phyloP scores from a whole-genome alignment of 2,888 invertebrate species.

The Orgyia antiqua region DNA sequence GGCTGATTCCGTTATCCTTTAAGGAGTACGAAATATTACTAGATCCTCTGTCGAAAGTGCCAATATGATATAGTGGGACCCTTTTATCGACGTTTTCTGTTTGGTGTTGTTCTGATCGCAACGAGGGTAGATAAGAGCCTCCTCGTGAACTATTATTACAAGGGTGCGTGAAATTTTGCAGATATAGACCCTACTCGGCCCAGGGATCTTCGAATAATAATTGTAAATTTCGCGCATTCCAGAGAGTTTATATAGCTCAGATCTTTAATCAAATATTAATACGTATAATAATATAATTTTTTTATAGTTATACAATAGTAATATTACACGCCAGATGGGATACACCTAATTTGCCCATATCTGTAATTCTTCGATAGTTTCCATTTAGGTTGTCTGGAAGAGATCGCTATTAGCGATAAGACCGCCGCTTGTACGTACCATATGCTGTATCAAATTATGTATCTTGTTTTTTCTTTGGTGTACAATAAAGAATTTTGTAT shows the following conservation, averaged over 20 bases:
- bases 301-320: too few species aligned
- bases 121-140: conserved; percentile 65
- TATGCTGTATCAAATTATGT: too few species aligned
- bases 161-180: conserved; percentile 74
- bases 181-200: conserved; percentile 55
- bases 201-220: conserved; percentile 55
- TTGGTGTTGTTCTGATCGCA: conserved; percentile 40
- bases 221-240: conserved; percentile 25
- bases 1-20: conserved; percentile 43
- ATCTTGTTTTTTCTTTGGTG: too few species aligned
- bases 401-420: too few species aligned
- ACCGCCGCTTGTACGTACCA: too few species aligned
- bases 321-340: too few species aligned
- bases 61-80: conserved; percentile 70
- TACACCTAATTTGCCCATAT: too few species aligned
- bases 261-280: conserved; percentile 33
- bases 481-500: too few species aligned
- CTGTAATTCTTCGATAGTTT: too few species aligned
- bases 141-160: conserved; percentile 58
- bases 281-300: too few species aligned
- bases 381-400: too few species aligned
- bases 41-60: conserved; percentile 60
- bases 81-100: conserved; percentile 53
- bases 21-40: conserved; percentile 57
- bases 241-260: conserved; percentile 24